Evolutionary conservation across 2,113 vertebrate genomes (phyloP), one percentile per base, ranked within the genome.

Genomic region (Empidonax alnorum): DNA sequence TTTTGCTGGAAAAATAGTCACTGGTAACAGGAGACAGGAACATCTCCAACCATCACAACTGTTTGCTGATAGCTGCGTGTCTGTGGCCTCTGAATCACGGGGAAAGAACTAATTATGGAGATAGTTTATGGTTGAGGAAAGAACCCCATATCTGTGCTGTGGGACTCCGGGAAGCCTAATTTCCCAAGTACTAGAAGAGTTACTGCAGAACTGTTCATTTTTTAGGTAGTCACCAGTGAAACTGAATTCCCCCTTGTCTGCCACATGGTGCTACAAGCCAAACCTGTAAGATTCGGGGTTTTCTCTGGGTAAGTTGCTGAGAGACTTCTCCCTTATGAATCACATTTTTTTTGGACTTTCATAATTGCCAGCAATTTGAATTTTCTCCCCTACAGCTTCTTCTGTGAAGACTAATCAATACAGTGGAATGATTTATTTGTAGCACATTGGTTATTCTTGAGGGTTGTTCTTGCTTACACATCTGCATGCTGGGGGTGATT

Each of bases 381-480:
- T 87, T 90, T 59, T 85, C 33, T 80, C 37, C 68, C 49, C 63
- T 83, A 25, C 33, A 71, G 37, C 50, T 88, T 85, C 25, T 80
- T 79, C 82, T 79, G 50, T 58, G 78, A 83, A 90, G 71, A 69
- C 30, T 61, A 93, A 79, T 95, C 91, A 88, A 93, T 90, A 82
- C 46, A 74, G 55, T 3, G 3, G 88, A 95, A 92, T 83, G 5
- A 88, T 89, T 73, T 6, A 1, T 83, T 87, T 63, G 39, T 24
- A 87, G 41, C 46, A 53, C 33, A 25, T 68, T 35, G 58, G 30
- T 69, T 89, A 56, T 91, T 87, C 62, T 69, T 42, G 21, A 74
- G 55, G 46, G 65, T 91, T 87, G 31, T 83, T 79, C 71, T 88
- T 82, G 42, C 63, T 84, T 80, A 55, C 41, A 58, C 18, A 76